Evolutionary conservation across 2,888 invertebrate species (phyloP).

Genomic region (Melinopterus prodromus): DNA sequence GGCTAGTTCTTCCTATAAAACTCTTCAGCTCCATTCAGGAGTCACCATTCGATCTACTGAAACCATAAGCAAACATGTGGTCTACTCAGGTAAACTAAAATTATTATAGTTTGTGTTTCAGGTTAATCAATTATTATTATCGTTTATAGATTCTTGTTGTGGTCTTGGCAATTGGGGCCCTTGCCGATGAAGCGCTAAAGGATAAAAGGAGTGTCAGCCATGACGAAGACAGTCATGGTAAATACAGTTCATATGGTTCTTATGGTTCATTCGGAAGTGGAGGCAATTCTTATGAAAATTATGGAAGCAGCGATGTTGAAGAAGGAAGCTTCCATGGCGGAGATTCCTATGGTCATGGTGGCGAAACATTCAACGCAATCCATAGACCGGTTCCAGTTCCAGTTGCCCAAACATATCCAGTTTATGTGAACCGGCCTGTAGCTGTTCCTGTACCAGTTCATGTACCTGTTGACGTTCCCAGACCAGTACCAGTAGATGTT

Average conservation of each 20-base stretch:
- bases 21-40: neutral
- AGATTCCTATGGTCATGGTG: constrained; percentile 31
- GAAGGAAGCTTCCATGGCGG: constrained; percentile 13
- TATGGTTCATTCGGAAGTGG: neutral
- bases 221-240: neutral
- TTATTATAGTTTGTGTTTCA: neutral
- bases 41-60: neutral
- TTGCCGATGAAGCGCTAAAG: neutral
- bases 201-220: neutral
- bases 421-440: constrained; percentile 44
- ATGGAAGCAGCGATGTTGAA: neutral
- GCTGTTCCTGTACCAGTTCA: constrained; percentile 35
- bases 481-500: neutral
- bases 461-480: neutral
- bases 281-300: neutral
- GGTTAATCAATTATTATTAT: neutral
- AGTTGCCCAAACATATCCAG: constrained; percentile 46
- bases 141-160: neutral
- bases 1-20: neutral
- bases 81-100: neutral
- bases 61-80: neutral
- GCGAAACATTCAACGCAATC: constrained; percentile 44
- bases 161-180: neutral
- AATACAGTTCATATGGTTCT: neutral
- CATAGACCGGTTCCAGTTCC: constrained; percentile 45